Base-by-base conservation (phyloP, 2,113 vertebrate genomes). In the Syrrhaptes paradoxus region DNA sequence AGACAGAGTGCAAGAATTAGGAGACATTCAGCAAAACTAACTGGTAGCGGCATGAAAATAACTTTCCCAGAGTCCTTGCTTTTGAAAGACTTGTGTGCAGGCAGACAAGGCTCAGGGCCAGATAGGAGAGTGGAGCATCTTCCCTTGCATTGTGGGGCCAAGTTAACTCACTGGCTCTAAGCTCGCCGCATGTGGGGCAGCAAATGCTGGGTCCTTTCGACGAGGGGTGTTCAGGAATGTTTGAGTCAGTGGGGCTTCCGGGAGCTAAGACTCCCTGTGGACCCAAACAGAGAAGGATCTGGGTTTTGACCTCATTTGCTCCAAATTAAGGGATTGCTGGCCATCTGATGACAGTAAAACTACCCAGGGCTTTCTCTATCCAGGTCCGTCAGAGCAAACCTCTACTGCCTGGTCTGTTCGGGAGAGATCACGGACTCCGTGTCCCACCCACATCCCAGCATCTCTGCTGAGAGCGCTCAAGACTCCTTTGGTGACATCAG, bases 11-110 rank as follows among this genome's bases (percentile, higher is more conserved):
- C 59, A 45, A 13, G 54, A 31, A 45, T 21, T 26, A 38, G 72
- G 45, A 34, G 22, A 2, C 0, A 0, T 58, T 57, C 34, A 34
- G 16, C 45, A 59, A 43, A 87, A 43, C 17, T 25, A 28, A 36
- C 18, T 25, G 31, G 8, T 2, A 66, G 58, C 13, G 13, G n/a
- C n/a, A 74, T 1, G 1, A 67, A 51, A 38, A 62, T 51, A 75
- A 5, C 25, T 62, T 74, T n/a, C 52, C 21, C 41, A 24, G 31
- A 43, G 21, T 24, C n/a, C 36, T n/a, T 31, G n/a, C 20, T 46
- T 58, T 52, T 0, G 0, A 74, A 78, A 85, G 55, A 17, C 34
- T 34, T 59, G 13, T 59, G 41, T 41, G 19, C 25, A 66, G 58
- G 32, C 16, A 36, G 62, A 43, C 31, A 32, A 58, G 32, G 26